These are phyloP conservation scores for Empidonax alnorum DNA, from an alignment of 2,113 vertebrate species.

Conservation along the genomic window DNA sequence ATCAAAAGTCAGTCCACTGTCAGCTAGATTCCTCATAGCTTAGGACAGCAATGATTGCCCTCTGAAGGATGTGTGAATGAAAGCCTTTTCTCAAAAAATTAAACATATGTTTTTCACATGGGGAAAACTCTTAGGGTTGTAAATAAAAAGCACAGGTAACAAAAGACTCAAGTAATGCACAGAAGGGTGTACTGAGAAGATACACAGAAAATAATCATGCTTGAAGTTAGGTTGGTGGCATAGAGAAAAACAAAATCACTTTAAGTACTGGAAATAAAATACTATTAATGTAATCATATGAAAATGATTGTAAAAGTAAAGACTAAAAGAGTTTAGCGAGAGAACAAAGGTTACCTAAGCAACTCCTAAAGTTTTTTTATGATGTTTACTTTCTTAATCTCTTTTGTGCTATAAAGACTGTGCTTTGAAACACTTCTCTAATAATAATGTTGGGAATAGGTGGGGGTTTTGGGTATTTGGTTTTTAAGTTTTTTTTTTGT, in stretches of 20 bases:
- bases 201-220: not conserved
- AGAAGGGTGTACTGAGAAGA: not conserved
- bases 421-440: not conserved
- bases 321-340: not conserved
- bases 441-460: not conserved
- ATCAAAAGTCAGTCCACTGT: not conserved
- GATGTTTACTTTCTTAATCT: not conserved
- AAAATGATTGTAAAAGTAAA: fast-evolving
- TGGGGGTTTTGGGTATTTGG: not conserved
- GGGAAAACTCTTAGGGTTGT: not conserved
- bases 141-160: not conserved
- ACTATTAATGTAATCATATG: not conserved
- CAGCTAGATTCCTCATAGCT: not conserved
- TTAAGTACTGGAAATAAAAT: not conserved
- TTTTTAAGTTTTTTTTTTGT: not conserved
- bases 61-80: not conserved
- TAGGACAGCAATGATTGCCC: not conserved
- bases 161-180: not conserved
- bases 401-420: not conserved
- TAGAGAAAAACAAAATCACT: not conserved
- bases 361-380: not conserved
- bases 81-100: not conserved
- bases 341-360: not conserved
- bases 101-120: not conserved
- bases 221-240: not conserved